Evolutionary conservation across 2,113 vertebrate species (phyloP).

Genomic region (Plecotus auritus): DNA sequence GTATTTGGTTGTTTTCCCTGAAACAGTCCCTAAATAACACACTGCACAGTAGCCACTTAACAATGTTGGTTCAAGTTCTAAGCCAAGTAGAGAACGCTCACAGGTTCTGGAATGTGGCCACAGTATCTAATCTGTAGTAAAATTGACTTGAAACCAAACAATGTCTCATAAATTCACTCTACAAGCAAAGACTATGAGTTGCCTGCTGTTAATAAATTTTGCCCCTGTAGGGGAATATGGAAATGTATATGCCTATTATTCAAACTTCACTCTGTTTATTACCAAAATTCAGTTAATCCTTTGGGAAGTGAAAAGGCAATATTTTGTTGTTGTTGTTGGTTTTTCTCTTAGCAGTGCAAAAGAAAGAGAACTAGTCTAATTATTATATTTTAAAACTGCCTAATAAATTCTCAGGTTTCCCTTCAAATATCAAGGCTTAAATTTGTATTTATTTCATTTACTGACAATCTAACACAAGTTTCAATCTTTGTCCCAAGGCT

Average conservation of each 20-base stretch:
- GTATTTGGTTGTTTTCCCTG: neutral
- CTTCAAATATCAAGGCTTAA: neutral
- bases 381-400: neutral
- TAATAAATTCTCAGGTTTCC: neutral
- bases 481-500: neutral
- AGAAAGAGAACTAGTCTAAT: neutral
- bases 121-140: slow-evolving; percentile 64
- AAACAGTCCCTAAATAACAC: neutral
- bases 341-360: slow-evolving; percentile 23
- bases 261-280: slow-evolving; percentile 65
- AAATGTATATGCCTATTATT: slow-evolving; percentile 36
- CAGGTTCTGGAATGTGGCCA: slow-evolving; percentile 41
- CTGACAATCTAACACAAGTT: neutral
- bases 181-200: slow-evolving; percentile 66
- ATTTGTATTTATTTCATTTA: slow-evolving; percentile 36
- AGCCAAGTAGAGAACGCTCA: neutral
- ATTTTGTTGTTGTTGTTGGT: neutral
- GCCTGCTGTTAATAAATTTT: slow-evolving; percentile 74
- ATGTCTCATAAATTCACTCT: slow-evolving; percentile 75
- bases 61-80: neutral
- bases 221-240: neutral
- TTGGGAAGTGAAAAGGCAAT: slow-evolving; percentile 51
- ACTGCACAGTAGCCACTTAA: neutral
- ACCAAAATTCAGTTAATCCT: slow-evolving; percentile 71
- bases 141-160: slow-evolving; percentile 69